Evolutionary conservation across 2,797 vertebrate species (phyloP), one percentile per base, ranked within the genome.

Genomic region (Eremophila alpestris): DNA sequence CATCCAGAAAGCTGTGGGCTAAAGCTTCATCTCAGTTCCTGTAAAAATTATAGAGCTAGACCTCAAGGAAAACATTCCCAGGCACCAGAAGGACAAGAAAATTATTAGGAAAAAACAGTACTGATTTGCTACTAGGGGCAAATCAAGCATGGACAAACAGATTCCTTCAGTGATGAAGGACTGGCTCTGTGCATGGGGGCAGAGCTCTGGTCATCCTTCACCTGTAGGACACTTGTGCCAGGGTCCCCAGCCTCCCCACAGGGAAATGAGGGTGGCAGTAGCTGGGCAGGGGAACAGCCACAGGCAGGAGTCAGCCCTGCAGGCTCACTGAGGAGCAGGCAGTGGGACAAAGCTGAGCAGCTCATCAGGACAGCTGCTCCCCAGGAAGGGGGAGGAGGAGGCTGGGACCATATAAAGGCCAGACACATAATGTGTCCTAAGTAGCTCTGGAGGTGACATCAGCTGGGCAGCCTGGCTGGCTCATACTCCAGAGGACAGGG

Each of bases 391-490:
- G 11, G 0, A 26, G 4, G 8, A 51, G 11, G 7, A 67, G 41
- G 48, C 22, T 52, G 18, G 22, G 38, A 22, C 4, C 0, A 0
- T 20, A n/a, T 5, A 46, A 68, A 60, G 17, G 52, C 9, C 41
- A 36, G 20, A 19, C 19, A 40, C 14, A 54, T 36, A 80, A 58
- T 1, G 2, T 8, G 60, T 1, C 32, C n/a, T 40, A 26, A 41
- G 45, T 36, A 64, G 60, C 32, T 21, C 29, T n/a, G 20, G 4
- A 36, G 49, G 40, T 4, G 20, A 45, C 36, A 62, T 0, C 0
- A 0, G 17, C 29, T 8, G 2, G 48, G 24, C 16, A 54, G 32
- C 20, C 19, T 0, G 1, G 36, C 51, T 38, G 30, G 38, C 11
- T 51, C 19, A 4, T 1, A 14, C 34, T 45, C 10, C 16, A 43